These are phyloP conservation scores for Arctocebus calabarensis DNA, from an alignment of 2,797 vertebrate species.

Conservation along the genomic window DNA sequence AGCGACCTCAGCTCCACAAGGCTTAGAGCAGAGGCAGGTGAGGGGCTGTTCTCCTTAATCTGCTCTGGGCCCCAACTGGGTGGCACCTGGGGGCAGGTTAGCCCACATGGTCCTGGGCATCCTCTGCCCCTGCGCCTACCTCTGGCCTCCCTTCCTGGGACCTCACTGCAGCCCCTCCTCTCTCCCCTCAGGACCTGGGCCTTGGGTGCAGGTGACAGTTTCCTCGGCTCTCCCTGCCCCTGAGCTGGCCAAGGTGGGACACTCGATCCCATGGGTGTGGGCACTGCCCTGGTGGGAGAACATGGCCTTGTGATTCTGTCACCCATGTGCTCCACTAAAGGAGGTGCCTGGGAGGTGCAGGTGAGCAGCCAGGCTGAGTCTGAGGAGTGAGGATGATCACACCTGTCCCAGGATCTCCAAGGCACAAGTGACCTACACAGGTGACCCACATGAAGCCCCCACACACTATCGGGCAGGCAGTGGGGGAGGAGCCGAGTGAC, in stretches of 20 bases:
- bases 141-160: rapidly evolving
- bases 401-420: not conserved
- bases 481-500: no score
- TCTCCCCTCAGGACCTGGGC: not conserved
- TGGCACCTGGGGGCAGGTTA: not conserved
- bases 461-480: rapidly evolving
- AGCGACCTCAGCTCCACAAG: not conserved
- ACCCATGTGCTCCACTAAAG: no score
- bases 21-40: rapidly evolving
- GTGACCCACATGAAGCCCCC: no score
- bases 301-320: rapidly evolving
- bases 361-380: rapidly evolving
- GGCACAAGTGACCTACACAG: not conserved
- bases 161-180: not conserved
- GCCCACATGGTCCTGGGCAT: no score
- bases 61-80: not conserved
- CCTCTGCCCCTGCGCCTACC: rapidly evolving
- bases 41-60: not conserved
- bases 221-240: not conserved
- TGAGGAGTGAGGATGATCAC: no score
- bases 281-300: not conserved
- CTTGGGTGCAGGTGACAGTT: rapidly evolving
- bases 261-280: no score
- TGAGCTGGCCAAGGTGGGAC: rapidly evolving
- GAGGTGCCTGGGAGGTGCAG: rapidly evolving